Evolutionary conservation across 30 jellyfish, hydroid and myxozoan genomes (phyloP), one percentile per base, ranked within the genome.

Genomic region (Pelagia noctiluca): DNA sequence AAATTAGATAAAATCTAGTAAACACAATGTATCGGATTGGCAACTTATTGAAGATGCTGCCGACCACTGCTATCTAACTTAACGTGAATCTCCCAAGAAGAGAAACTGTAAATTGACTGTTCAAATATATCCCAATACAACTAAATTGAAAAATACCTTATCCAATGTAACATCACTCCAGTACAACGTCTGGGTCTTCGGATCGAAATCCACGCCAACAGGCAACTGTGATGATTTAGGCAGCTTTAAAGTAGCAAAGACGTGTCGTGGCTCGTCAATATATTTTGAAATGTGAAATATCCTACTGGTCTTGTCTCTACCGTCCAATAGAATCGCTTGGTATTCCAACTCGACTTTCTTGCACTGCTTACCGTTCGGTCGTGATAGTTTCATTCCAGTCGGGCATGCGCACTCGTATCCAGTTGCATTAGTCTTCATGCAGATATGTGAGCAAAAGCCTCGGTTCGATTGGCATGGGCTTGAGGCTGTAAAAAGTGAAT

Each of bases 381-480:
- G 77, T 2, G 74, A 21, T 18, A 49, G 32, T 19, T 32, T 11
- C 52, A 46, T 21, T 18, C 98, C 98, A 35, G 97, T 87, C 16
- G 96, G 89, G 54, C 98, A 92, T 2, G 73, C 97, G 65, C 98
- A 92, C 0, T 83, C n/a, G 74, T 80, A 77, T 2, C 48, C 50
- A 21, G 50, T 38, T 7, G 76, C 87, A 7, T 66, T 33, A 33
- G 29, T 34, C 36, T 35, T 71, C 75, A 91, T 32, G 89, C 98
- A 91, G 31, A 91, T 46, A 53, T 91, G 98, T n/a, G 96, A 82
- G 71, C 98, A 91, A 33, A 42, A 60, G 28, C 94, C 88, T 18
- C 72, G 65, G 54, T 76, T 68, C 16, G 52, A 49, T 63, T 30
- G 30, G 50, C 97, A 90, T 25, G 82, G 88, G 30, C 84, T 90